phyloP scores from a whole-genome alignment of 2,888 invertebrate genomes.

The Dicyrtomina minuta region DNA sequence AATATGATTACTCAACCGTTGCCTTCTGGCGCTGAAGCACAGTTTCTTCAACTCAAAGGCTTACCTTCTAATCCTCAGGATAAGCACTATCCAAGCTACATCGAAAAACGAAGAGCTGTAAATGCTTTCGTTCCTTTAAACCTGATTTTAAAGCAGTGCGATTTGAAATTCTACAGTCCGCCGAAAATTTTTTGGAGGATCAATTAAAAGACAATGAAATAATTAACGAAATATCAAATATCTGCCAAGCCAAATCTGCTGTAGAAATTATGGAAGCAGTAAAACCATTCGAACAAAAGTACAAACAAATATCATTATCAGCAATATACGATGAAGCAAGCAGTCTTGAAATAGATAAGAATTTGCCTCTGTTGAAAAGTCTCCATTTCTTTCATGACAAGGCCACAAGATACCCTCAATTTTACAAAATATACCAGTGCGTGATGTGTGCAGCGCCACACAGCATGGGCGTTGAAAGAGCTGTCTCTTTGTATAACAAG shows the following conservation, averaged over 20 bases:
- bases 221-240: neutral
- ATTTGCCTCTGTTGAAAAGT: neutral
- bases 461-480: neutral
- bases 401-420: neutral
- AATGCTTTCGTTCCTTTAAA: constrained; percentile 11
- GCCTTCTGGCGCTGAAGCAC: neutral
- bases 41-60: neutral
- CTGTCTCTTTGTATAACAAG: constrained; percentile 8
- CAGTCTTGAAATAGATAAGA: neutral
- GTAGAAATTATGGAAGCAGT: neutral
- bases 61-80: neutral
- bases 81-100: neutral
- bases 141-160: neutral
- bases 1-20: neutral
- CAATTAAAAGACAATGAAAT: neutral
- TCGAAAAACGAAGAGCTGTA: neutral
- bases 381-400: neutral
- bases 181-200: neutral
- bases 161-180: neutral
- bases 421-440: neutral
- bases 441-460: neutral
- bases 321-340: neutral
- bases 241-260: neutral
- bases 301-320: neutral
- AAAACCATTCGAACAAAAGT: neutral